Evolutionary conservation across 2,888 invertebrate species (phyloP), one percentile per base, ranked within the genome.

Genomic region (Eupithecia abbreviata): DNA sequence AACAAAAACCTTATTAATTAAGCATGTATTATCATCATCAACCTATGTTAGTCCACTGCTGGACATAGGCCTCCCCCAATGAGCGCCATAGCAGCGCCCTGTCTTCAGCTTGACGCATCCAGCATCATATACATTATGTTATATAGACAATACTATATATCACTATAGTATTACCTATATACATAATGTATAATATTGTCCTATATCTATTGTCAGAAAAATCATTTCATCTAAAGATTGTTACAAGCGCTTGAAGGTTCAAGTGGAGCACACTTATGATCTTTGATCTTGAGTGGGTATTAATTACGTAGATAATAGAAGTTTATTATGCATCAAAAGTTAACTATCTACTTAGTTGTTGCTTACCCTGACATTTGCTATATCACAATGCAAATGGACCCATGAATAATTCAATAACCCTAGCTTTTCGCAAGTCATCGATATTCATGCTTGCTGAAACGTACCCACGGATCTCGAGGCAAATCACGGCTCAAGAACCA

Each of bases 391-490:
- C 82, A 84, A 85, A 85, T 82, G 76, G 75, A 30, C 58, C 75
- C 75, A 84, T 85, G 84, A 82, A 84, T 85, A 82, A 85, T 85
- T 84, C 83, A 84, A 82, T 80, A 80, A 82, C 79, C 77, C 76
- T 79, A 80, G 81, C 82, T 84, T 85, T 82, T 81, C 82, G 75
- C 82, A 77, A 83, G 80, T 82, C 80, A 83, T 85, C 82, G 82
- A 82, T 85, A 84, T 85, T 84, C 83, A 84, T 85, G 79, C 76
- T 74, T 74, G 76, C 71, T 77, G 74, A 76, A 78, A 77, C 75
- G 73, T 66, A 77, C 74, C 70, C 72, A 66, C 58, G 71, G 71
- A 72, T 76, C 74, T 72, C 72, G 69, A 75, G 76, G 76, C 78
- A 72, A 78, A 78, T 76, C 73, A 74, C 51, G 72, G 71, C 30